Conservation (phyloP, 2,113 vertebrate genomes). For the Phylloscopus trochilus region DNA sequence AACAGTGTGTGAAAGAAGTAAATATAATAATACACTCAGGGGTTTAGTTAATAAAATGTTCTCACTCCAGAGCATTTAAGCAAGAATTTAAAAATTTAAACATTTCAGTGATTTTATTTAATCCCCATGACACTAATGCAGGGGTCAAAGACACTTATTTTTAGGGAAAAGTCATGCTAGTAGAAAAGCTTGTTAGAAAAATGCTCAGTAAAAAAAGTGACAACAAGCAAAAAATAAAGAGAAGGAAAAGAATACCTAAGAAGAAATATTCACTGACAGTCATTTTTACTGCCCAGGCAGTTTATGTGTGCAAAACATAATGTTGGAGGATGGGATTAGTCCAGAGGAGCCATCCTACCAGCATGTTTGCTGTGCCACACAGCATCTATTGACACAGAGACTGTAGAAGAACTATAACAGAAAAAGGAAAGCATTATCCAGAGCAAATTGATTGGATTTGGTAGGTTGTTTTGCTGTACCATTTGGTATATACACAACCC, state of each 20-base stretch:
- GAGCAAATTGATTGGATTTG: not conserved
- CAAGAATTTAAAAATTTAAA: constrained; percentile 15
- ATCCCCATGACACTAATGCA: not conserved
- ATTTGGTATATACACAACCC: not conserved
- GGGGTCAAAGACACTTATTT: constrained; percentile 12
- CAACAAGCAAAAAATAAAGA: not conserved
- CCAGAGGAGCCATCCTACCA: not conserved
- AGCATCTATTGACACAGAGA: fast-evolving
- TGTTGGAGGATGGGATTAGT: not conserved
- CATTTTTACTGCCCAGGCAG: not conserved
- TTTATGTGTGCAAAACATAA: not conserved
- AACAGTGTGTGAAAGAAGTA: not conserved
- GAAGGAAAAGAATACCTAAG: not conserved
- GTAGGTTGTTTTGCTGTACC: not conserved
- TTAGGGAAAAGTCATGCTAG: not conserved
- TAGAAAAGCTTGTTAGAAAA: not conserved
- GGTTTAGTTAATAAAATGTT: not conserved
- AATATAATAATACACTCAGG: not conserved
- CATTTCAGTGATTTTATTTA: not conserved
- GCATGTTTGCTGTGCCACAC: not conserved
- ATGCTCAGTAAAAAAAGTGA: not conserved
- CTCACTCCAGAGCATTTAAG: not conserved
- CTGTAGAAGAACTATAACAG: not conserved
- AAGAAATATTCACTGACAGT: not conserved
- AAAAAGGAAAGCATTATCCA: not conserved